Percentiles rank a stretch among this genome's conserved stretches.
phyloP scores from a whole-genome alignment of 2,888 invertebrate species.

The Drosophila anomelani region DNA sequence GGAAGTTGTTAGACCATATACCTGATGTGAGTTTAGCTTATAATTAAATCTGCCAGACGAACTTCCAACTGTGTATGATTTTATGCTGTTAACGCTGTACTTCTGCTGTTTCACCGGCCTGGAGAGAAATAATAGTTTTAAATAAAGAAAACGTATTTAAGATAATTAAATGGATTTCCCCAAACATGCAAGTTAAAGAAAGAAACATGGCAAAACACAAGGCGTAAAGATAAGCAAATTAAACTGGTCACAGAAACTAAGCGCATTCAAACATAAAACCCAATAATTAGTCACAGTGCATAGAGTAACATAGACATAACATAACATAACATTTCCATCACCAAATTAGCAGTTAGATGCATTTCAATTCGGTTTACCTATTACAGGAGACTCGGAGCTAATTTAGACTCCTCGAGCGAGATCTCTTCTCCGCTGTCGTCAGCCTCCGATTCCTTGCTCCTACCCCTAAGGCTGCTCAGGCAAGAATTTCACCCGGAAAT shows the following conservation, averaged over 20 bases:
- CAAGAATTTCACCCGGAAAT: slow-evolving; percentile 7
- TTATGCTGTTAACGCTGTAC: neutral
- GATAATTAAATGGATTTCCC: neutral
- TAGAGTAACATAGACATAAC: too few species aligned
- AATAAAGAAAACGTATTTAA: too few species aligned
- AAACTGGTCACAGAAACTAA: neutral
- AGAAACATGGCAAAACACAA: neutral
- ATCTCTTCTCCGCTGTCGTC: slow-evolving; percentile 57
- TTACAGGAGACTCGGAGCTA: slow-evolving; percentile 37
- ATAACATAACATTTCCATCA: slow-evolving; percentile 6
- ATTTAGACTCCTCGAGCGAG: slow-evolving; percentile 53
- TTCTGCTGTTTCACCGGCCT: neutral
- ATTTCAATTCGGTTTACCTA: slow-evolving; percentile 52
- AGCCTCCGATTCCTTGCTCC: slow-evolving; percentile 26
- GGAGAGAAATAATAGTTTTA: neutral
- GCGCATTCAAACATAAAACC: neutral
- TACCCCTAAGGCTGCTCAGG: slow-evolving; percentile 51
- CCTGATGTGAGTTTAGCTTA: neutral
- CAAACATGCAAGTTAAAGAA: neutral
- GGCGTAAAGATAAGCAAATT: neutral
- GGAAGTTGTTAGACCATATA: neutral
- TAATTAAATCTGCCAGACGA: neutral
- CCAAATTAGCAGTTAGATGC: slow-evolving; percentile 19
- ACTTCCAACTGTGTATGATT: neutral
- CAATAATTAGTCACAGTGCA: neutral